phyloP scores from a whole-genome alignment of 2,797 vertebrate species.

The Tamandua tetradactyla region DNA sequence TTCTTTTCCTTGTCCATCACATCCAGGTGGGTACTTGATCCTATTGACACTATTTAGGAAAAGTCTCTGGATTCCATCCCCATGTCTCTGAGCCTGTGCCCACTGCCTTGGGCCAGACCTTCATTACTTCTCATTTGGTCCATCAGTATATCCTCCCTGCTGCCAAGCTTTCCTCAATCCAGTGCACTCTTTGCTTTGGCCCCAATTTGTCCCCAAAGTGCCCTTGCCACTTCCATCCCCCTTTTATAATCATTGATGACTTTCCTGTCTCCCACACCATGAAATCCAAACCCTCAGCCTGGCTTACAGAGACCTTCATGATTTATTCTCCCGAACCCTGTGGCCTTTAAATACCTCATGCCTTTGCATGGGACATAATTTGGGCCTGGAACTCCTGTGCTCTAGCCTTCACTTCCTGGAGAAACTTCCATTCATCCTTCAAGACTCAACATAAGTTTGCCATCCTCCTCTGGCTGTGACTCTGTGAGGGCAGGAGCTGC shows the following conservation, averaged over 20 bases:
- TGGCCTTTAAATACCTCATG: not conserved
- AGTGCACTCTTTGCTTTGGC: not conserved
- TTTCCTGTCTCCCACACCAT: not conserved
- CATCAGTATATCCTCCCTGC: not conserved
- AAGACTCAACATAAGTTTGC: not conserved
- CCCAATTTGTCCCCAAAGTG: not conserved
- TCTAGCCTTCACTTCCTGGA: not conserved
- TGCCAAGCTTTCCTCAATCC: too few species aligned
- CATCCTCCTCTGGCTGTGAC: accelerated
- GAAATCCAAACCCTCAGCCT: not conserved
- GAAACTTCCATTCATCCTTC: not conserved
- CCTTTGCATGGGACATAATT: accelerated
- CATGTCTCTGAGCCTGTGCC: not conserved
- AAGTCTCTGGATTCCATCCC: not conserved
- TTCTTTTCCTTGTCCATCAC: not conserved
- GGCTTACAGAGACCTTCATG: not conserved
- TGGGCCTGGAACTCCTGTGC: accelerated
- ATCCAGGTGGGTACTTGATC: too few species aligned
- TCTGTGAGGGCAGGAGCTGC: accelerated
- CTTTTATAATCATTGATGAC: not conserved
- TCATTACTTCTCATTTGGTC: too few species aligned
- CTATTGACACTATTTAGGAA: not conserved
- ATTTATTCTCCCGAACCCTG: accelerated
- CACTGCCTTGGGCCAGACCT: not conserved
- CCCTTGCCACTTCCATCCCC: not conserved